phyloP scores from a whole-genome alignment of 2,797 vertebrate genomes.

The Cossypha polioptera region DNA sequence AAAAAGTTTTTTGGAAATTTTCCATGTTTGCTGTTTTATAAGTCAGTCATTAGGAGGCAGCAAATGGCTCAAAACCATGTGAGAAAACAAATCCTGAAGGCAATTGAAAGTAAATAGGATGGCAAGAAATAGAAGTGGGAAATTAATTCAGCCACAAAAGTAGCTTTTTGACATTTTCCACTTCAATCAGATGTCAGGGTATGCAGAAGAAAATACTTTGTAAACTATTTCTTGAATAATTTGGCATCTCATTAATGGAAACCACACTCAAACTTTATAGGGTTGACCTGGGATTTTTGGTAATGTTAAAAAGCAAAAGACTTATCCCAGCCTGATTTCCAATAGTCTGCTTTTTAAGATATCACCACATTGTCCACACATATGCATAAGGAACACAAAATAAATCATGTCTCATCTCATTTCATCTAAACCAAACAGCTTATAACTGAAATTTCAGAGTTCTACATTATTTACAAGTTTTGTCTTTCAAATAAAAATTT shows the following conservation, averaged over 20 bases:
- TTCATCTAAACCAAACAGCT: neutral
- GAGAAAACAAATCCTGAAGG: constrained; percentile 44
- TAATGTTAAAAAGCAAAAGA: neutral
- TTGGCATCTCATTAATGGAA: neutral
- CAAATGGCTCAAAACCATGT: constrained; percentile 76
- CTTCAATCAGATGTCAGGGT: neutral
- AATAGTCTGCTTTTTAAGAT: neutral
- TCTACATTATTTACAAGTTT: neutral
- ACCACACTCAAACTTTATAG: neutral
- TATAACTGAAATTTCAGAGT: neutral
- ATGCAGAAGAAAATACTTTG: neutral
- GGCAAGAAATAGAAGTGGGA: constrained; percentile 4
- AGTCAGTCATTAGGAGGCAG: constrained; percentile 82
- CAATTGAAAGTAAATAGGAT: constrained; percentile 37
- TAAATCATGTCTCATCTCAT: neutral
- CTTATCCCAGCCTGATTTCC: neutral
- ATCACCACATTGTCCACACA: neutral
- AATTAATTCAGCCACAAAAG: constrained; percentile 24
- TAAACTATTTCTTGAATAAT: neutral
- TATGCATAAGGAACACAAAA: neutral
- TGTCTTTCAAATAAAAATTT: neutral
- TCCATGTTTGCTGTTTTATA: constrained; percentile 75
- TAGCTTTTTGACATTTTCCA: constrained; percentile 29
- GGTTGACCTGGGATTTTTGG: neutral
- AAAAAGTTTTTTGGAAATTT: constrained; percentile 47